These are phyloP conservation scores for Rousettus leschenaultii DNA, from an alignment of 2,113 vertebrate species.

Conservation along the genomic window DNA sequence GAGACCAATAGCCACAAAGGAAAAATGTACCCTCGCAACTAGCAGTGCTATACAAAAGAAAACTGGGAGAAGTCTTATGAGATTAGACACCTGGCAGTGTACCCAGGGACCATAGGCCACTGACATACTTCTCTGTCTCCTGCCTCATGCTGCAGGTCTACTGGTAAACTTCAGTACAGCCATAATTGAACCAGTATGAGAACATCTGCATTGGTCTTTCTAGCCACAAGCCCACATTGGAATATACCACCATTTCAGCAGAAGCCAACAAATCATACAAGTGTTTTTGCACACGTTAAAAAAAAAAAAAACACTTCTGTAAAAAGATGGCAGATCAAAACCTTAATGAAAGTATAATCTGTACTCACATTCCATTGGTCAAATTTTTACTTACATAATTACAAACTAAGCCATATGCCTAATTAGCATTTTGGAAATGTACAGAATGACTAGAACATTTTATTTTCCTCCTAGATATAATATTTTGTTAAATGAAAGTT, in stretches of 20 bases:
- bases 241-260: not conserved
- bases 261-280: not conserved
- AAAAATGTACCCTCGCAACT: not conserved
- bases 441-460: not conserved
- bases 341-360: not conserved
- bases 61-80: not conserved
- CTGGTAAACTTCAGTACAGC: not conserved
- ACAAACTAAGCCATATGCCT: not conserved
- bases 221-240: not conserved
- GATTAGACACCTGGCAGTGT: not conserved
- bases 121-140: not conserved
- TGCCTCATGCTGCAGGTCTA: not conserved
- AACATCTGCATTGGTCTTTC: not conserved
- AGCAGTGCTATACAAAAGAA: not conserved
- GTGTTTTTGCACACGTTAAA: not conserved
- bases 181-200: not conserved
- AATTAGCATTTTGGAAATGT: not conserved
- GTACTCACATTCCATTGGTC: not conserved
- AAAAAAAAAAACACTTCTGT: not conserved
- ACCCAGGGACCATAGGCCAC: not conserved
- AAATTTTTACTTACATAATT: not conserved
- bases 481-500: slow-evolving; percentile 12
- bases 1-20: not conserved
- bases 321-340: not conserved
- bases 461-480: not conserved